Base-by-base conservation (phyloP, 2,113 vertebrate genomes). In the Atractosteus spatula region DNA sequence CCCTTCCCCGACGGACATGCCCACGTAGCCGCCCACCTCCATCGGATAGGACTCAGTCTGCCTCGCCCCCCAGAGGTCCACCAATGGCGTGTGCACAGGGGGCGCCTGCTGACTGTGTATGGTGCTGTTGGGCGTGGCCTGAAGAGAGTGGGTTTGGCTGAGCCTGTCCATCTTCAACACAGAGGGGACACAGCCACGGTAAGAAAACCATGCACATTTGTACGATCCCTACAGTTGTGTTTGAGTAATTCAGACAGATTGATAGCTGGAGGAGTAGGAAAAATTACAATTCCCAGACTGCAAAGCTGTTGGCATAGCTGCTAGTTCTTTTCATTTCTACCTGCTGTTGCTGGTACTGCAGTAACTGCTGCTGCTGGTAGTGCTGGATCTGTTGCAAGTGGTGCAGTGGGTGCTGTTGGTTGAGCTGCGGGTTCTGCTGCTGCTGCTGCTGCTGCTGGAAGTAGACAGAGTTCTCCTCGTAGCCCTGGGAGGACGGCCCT, bases 61-160 rank as follows among this genome's bases (percentile, higher is more conserved):
- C 78, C 80, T 95, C 78, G 83, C 88, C 77, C 88, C 94, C 91
- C 96, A 97, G 82, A 95, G 90, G 42, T 98, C 95, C 11, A 94
- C 93, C 81, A 96, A 71, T 44, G 93, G 93, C 0, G 94, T 89
- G 85, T 92, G 90, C 63, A 91, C 91, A 8, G 85, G 81, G 51
- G 93, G 90, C 29, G 83, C 89, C 82, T 85, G 77, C 29, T 90
- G 83, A 63, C 90, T 91, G 83, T 92, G 92, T 79, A 92, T 89
- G 82, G 91, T 92, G 86, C 90, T 92, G 89, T 92, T 91, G 81
- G 92, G 92, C 3, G 90, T 91, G 3, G 81, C 88, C 84, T 92
- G 91, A 80, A 92, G 84, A 66, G 92, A 93, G 44, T 92, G 91
- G 72, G 85, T 89, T 79, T 89, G 80, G 57, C 89, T 91, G 72